These are phyloP conservation scores for Lepus europaeus DNA, from an alignment of 2,113 vertebrate genomes.

Conservation along the genomic window DNA sequence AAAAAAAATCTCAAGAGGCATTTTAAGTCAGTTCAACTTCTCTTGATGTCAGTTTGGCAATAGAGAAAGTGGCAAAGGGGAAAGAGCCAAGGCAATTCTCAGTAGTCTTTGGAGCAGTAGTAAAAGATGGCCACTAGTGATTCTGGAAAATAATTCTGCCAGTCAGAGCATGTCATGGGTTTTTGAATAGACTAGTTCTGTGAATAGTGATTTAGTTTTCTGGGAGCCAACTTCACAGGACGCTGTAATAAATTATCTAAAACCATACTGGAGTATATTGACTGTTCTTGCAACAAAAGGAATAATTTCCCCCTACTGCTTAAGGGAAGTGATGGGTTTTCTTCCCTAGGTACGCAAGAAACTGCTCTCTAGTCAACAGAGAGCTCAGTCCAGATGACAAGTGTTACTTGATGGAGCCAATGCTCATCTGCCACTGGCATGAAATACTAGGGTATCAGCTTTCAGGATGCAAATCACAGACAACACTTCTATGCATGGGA, in stretches of 20 bases:
- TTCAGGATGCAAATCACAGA: background rate
- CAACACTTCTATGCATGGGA: background rate
- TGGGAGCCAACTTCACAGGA: background rate
- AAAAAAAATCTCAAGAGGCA: background rate
- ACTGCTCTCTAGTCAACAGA: background rate
- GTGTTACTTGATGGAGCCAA: background rate
- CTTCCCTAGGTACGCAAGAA: background rate
- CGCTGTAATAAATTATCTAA: background rate
- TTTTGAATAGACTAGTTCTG: background rate
- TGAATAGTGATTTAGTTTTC: conserved; percentile 34
- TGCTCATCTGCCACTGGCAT: background rate
- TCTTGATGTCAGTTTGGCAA: background rate
- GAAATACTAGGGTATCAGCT: background rate
- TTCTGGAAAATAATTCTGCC: conserved; percentile 14
- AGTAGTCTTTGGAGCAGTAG: background rate
- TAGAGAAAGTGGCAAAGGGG: background rate
- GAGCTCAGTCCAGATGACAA: background rate
- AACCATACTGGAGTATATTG: background rate
- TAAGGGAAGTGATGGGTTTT: background rate
- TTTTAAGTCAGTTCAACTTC: conserved; percentile 36
- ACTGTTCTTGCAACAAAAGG: background rate
- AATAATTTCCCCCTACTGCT: background rate
- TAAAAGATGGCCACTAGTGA: background rate
- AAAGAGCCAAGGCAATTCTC: background rate
- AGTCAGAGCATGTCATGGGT: background rate